phyloP scores from a whole-genome alignment of 2,888 invertebrate species.

The Scaptomyza flava region DNA sequence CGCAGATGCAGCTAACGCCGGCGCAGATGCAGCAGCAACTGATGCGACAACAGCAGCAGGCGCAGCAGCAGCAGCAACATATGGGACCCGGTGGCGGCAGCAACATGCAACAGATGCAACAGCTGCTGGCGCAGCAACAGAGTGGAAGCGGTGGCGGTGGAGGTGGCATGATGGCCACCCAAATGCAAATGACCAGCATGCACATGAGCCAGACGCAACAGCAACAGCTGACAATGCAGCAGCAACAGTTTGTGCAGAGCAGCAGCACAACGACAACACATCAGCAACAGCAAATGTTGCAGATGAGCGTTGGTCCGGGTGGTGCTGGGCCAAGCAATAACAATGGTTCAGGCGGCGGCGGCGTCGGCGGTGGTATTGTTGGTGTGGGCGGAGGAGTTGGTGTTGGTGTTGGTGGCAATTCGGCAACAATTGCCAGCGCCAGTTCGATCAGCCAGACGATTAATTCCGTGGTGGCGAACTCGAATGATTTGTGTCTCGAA shows the following conservation, averaged over 20 bases:
- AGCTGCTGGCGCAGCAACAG: conserved; percentile 81
- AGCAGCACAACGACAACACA: conserved; percentile 78
- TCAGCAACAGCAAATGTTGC: conserved; percentile 83
- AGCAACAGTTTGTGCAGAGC: conserved; percentile 83
- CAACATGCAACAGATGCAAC: conserved; percentile 82
- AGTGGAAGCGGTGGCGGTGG: conserved; percentile 53
- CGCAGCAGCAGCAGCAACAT: conserved; percentile 83
- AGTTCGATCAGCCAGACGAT: conserved; percentile 84
- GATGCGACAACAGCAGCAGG: conserved; percentile 83
- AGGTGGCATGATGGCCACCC: conserved; percentile 75
- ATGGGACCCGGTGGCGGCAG: conserved; percentile 78
- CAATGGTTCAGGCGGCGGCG: conserved; percentile 30
- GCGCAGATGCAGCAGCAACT: conserved; percentile 86
- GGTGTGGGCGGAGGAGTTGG: conserved; percentile 24
- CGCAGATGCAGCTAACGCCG: conserved; percentile 83
- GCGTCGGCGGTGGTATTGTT: conserved; percentile 42
- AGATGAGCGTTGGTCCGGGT: conserved; percentile 63
- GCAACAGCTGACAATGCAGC: conserved; percentile 81
- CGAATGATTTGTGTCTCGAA: conserved; percentile 91
- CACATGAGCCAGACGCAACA: conserved; percentile 88
- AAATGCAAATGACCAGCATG: conserved; percentile 87
- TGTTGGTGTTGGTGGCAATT: conserved; percentile 40
- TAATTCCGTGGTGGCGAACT: conserved; percentile 84
- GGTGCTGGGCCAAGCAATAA: conserved; percentile 48
- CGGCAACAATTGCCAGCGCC: conserved; percentile 69